Evolutionary conservation across 64 coral and sea anemone species (phyloP).

Genomic region (Actinia equina): DNA sequence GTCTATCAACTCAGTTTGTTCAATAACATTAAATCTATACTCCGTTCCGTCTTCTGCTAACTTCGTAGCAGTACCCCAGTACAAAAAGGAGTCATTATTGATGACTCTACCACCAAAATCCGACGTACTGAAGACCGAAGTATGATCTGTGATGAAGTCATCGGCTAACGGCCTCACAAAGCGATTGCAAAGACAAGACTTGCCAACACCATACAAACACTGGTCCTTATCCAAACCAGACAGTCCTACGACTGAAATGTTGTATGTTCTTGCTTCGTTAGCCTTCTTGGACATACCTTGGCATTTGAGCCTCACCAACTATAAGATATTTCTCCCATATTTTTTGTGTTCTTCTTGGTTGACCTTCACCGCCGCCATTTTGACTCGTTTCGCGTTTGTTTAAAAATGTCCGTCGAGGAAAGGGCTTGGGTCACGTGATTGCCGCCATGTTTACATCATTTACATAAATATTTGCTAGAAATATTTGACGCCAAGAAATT

Average conservation of each 20-base stretch:
- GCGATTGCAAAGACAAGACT: constrained; percentile 98
- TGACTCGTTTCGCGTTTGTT: constrained; percentile 11
- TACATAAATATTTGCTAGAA: constrained; percentile 2
- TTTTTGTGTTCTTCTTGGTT: background rate
- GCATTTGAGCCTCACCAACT: constrained; percentile 28
- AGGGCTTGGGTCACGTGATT: constrained; percentile 13
- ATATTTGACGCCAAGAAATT: too few species aligned
- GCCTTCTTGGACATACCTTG: constrained; percentile 95
- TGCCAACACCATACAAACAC: constrained; percentile 92
- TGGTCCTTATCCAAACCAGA: constrained; percentile 98
- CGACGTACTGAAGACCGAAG: constrained; percentile 93
- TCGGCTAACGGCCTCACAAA: constrained; percentile 98
- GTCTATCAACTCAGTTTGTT: constrained; percentile 98
- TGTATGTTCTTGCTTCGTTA: constrained; percentile 65
- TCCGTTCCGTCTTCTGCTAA: constrained; percentile 78
- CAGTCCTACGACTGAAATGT: constrained; percentile 94
- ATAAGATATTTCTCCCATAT: constrained; percentile 7
- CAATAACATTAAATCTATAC: constrained; percentile 81
- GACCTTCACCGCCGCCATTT: constrained; percentile 20
- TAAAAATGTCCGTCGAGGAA: constrained; percentile 8
- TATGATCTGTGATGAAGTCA: constrained; percentile 87
- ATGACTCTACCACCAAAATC: constrained; percentile 95
- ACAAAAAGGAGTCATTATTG: constrained; percentile 93
- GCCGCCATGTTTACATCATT: constrained; percentile 33
- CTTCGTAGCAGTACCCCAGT: constrained; percentile 83